These are phyloP conservation scores for Spea bombifrons DNA, from an alignment of 2,113 vertebrate species.

Conservation along the genomic window DNA sequence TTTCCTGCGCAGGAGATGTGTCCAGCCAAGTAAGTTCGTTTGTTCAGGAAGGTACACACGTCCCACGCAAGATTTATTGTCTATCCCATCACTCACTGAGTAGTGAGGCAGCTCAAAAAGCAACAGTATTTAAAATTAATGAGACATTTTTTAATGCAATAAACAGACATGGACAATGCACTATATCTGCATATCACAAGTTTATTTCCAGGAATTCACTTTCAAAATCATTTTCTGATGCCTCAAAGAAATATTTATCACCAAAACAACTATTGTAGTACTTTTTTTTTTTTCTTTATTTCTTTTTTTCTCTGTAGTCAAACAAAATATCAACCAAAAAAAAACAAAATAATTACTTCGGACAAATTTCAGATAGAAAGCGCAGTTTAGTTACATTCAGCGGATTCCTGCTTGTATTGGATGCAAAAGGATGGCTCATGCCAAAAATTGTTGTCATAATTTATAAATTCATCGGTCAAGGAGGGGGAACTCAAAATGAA, in stretches of 20 bases:
- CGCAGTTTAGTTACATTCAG: slow-evolving; percentile 41
- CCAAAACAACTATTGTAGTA: slow-evolving; percentile 43
- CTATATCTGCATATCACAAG: slow-evolving; percentile 42
- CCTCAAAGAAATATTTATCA: slow-evolving; percentile 37
- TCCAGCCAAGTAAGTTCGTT: too few relatives aligned
- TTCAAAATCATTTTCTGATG: slow-evolving; percentile 36
- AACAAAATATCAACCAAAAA: slow-evolving; percentile 44
- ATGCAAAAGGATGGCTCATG: slow-evolving; percentile 31
- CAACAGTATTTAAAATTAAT: too few relatives aligned
- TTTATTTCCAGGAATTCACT: slow-evolving; percentile 48
- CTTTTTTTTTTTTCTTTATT: slow-evolving; percentile 10
- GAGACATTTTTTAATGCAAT: background rate
- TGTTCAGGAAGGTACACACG: too few relatives aligned
- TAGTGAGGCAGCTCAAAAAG: too few relatives aligned
- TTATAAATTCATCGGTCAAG: slow-evolving; percentile 6
- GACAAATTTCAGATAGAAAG: slow-evolving; percentile 28
- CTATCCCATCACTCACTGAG: too few relatives aligned
- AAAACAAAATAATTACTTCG: slow-evolving; percentile 32
- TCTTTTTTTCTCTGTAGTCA: slow-evolving; percentile 28
- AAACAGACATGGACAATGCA: background rate
- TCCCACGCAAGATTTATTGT: too few relatives aligned
- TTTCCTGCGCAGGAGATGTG: too few relatives aligned
- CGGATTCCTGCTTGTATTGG: slow-evolving; percentile 38
- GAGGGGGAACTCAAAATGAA: background rate
- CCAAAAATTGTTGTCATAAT: background rate